phyloP scores from a whole-genome alignment of 2,113 vertebrate species.

The Protobothrops flavoviridis region DNA sequence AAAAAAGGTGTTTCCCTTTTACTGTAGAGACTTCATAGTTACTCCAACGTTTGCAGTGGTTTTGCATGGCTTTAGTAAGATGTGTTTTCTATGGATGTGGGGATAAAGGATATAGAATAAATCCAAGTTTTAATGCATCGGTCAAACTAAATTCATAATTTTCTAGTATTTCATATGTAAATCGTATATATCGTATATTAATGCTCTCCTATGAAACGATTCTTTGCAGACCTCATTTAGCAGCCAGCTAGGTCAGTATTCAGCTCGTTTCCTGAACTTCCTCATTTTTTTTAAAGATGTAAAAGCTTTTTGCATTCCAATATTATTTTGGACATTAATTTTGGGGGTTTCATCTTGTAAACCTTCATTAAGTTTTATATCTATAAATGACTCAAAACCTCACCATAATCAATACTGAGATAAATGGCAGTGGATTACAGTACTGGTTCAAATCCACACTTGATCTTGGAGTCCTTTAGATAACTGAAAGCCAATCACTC shows the following conservation, averaged over 20 bases:
- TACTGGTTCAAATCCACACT: no score
- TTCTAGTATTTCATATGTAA: neutral
- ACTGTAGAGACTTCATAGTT: neutral
- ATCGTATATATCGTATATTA: neutral
- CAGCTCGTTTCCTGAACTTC: neutral
- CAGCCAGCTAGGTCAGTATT: neutral
- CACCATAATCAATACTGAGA: neutral
- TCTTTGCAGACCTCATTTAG: neutral
- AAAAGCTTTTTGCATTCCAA: neutral
- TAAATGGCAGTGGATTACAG: no score
- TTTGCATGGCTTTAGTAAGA: neutral
- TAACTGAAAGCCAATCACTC: no score
- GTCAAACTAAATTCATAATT: neutral
- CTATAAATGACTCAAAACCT: neutral
- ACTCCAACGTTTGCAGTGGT: neutral
- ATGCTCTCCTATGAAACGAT: neutral
- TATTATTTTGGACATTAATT: neutral
- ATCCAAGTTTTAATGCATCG: neutral
- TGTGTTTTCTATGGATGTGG: neutral
- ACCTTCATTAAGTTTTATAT: neutral
- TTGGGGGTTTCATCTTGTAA: neutral
- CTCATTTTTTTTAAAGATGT: neutral
- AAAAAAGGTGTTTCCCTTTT: neutral
- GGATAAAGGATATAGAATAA: neutral
- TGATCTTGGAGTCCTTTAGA: no score